A percentile compares a stretch with the other conserved stretches of the same genome.
These are phyloP conservation scores for Rhodinocichla rosea DNA, from an alignment of 2,113 vertebrate species.

Conservation along the genomic window DNA sequence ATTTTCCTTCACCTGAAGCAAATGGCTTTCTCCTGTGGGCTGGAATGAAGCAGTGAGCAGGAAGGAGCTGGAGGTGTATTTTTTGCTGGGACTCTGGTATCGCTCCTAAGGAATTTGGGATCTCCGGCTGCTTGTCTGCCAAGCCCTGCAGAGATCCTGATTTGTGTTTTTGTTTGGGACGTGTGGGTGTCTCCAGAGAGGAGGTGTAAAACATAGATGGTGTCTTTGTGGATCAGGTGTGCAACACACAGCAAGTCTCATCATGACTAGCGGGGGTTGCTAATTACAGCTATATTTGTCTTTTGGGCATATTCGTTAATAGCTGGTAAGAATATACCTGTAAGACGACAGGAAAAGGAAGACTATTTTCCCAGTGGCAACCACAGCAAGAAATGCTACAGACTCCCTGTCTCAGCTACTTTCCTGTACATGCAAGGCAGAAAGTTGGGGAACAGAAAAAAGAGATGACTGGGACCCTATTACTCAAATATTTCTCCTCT, in stretches of 20 bases:
- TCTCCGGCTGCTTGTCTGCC: background rate
- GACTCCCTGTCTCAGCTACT: background rate
- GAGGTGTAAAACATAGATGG: background rate
- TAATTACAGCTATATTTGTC: slow-evolving; percentile 49
- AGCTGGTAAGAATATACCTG: background rate
- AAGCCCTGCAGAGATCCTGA: background rate
- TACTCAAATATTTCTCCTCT: background rate
- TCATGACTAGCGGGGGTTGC: slow-evolving; percentile 31
- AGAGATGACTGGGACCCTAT: background rate
- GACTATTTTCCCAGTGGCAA: slow-evolving; percentile 38
- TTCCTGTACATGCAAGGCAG: background rate
- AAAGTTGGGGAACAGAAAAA: background rate
- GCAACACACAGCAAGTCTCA: background rate
- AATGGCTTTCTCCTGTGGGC: background rate
- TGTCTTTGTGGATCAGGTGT: slow-evolving; percentile 41
- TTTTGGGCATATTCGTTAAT: background rate
- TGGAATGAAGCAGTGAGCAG: rapidly evolving
- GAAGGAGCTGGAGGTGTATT: background rate
- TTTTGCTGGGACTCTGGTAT: background rate
- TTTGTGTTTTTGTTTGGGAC: background rate
- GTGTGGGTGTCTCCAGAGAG: background rate
- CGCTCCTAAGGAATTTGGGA: background rate
- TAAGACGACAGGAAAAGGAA: slow-evolving; percentile 43
- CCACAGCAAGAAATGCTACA: background rate
- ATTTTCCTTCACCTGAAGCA: background rate